Conservation (phyloP, 2,797 vertebrate genomes). For the Erithacus rubecula region DNA sequence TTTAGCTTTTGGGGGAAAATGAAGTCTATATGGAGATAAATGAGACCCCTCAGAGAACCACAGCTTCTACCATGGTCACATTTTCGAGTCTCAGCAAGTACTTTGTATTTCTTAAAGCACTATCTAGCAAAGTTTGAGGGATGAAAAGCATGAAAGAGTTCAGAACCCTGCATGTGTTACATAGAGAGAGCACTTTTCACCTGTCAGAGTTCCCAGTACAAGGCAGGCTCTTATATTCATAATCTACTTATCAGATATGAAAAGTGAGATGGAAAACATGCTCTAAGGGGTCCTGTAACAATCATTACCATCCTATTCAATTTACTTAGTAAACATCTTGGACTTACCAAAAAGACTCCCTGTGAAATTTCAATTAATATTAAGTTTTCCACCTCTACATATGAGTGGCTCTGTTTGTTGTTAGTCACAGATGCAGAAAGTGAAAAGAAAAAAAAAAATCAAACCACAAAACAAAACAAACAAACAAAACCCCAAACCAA, state of each 20-base stretch:
- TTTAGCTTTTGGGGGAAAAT: background rate
- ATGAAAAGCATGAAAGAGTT: background rate
- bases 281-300: background rate
- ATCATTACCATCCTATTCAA: background rate
- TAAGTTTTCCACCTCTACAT: background rate
- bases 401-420: background rate
- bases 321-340: background rate
- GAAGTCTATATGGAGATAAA: background rate
- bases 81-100: background rate
- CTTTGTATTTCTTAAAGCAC: background rate
- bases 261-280: background rate
- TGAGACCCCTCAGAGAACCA: background rate
- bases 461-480: too few relatives aligned
- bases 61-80: accelerated
- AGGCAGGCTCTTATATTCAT: background rate
- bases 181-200: background rate
- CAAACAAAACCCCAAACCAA: background rate
- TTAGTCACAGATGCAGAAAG: background rate
- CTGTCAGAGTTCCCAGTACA: background rate
- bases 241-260: background rate
- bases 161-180: background rate
- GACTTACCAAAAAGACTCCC: background rate
- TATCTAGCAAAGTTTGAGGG: accelerated
- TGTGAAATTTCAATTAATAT: background rate
- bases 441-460: background rate